Evolutionary conservation across 2,888 invertebrate species (phyloP).

Genomic region (Nipponacmea schrenckii): DNA sequence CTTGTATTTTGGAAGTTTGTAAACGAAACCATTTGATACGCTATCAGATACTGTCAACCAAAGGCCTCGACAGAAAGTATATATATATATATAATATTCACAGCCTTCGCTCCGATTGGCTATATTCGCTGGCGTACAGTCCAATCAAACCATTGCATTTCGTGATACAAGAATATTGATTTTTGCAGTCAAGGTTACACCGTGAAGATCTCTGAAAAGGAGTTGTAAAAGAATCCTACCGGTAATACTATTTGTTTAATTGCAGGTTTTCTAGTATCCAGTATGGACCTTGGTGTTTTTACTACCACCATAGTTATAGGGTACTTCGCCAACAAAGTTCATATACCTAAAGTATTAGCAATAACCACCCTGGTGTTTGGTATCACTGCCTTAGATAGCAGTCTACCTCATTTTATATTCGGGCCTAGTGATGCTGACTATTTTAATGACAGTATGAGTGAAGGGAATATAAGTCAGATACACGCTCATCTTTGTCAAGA

Average conservation of each 20-base stretch:
- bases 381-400: slow-evolving; percentile 38
- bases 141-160: too few relatives aligned
- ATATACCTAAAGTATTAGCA: slow-evolving; percentile 37
- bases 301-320: slow-evolving; percentile 37
- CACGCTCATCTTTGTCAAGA: neutral
- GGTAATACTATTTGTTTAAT: neutral
- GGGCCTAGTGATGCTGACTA: neutral
- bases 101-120: too few relatives aligned
- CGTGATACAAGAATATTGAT: too few relatives aligned
- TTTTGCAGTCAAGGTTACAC: too few relatives aligned
- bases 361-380: slow-evolving; percentile 34
- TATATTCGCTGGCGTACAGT: too few relatives aligned
- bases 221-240: neutral
- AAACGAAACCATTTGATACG: too few relatives aligned
- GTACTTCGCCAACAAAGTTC: slow-evolving; percentile 31
- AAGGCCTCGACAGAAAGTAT: too few relatives aligned
- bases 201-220: neutral
- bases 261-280: slow-evolving; percentile 43
- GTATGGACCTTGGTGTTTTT: slow-evolving; percentile 53
- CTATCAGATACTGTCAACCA: too few relatives aligned
- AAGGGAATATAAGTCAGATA: neutral
- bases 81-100: too few relatives aligned
- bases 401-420: slow-evolving; percentile 37
- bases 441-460: neutral
- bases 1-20: too few relatives aligned